Evolutionary conservation across 1,140 invertebrate species (phyloP), one percentile per base, ranked within the genome.

Genomic region (Aphaenogaster floridana): DNA sequence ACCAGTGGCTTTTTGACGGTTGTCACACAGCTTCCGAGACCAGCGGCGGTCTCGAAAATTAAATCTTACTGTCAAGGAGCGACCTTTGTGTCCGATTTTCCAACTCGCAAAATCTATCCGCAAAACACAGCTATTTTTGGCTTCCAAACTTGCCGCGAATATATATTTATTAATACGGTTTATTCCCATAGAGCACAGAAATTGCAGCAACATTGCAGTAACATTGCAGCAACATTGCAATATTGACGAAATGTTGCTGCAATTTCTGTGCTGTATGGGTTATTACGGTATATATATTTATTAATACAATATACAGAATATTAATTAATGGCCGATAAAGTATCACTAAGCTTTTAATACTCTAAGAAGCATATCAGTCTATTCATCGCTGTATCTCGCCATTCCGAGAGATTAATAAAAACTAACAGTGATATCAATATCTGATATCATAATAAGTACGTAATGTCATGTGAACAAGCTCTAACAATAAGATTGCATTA

Each of bases 1-100:
- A 28, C 86, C 63, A 88, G 61, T 94, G 84, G 92, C 90, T 93
- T 94, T 86, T 93, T 93, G 92, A 93, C 90, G 64, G 59, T 86
- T 74, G 77, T 78, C 86, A 64, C 54, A 63, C 57, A 54, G 68
- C 88, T 92, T 92, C 71, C 86, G 72, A 86, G 50, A 15, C 42
- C 36, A 57, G n/a, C 28, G n/a, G 28, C 50, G 50, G 59, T 63
- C 87, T 80, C 9, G 64, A 57, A 88, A 91, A 92, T 92, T 92
- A 89, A 91, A 92, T 91, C 86, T 68, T 77, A 66, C 59, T 34
- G 48, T 28, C 72, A 59, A 61, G 81, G 86, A 90, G n/a, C 50
- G 34, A 86, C 17, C 78, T 78, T 88, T 86, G 85, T 89, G 52
- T 21, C 13, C 71, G 76, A 91, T 87, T 92, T 88, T 50, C 76